Base-by-base conservation (phyloP, 2,113 vertebrate genomes). In the Leptodactylus fuscus region DNA sequence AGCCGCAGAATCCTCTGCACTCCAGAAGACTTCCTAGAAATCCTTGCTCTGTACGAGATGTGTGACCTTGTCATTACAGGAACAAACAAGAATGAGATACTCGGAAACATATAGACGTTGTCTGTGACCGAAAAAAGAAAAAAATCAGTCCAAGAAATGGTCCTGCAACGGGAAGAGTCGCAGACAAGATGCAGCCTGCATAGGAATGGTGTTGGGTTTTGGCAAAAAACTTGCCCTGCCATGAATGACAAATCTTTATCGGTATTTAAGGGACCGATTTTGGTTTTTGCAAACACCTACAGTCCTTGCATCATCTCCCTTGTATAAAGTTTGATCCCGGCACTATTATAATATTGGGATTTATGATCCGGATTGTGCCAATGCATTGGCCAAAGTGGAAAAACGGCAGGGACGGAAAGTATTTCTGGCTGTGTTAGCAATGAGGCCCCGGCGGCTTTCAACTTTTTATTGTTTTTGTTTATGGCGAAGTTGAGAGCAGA, bases 341-440 rank as follows among this genome's bases (percentile, higher is more conserved):
- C 83, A 71, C 49, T 85, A 67, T 74, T 44, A n/a, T 44, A 86
- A 46, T 73, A 86, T 81, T 12, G 24, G 84, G 49, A 86, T 86
- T 86, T 86, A 86, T 38, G 77, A 71, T 65, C 16, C n/a, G 36
- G 51, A 58, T 85, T 71, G 29, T 85, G 84, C 62, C 75, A 86
- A 86, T 55, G 49, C 29, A 46, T 58, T 12, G 67, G 49, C 76
- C 76, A 29, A 36, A 22, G 51, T 48, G 77, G 77, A 81, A 86
- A 71, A 71, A 73, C 81, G 81, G 46, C 49, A 55, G 84, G 62
- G 15, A 67, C 20, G 41, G 29, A 69, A 34, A 85, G 58, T 49
- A 24, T 84, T 84, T 84, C 73, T 84, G 73, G 73, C 58, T 36
- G 65, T 46, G 67, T 48, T 60, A 34, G 55, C 73, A 73, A 81